Evolutionary conservation across 2,888 invertebrate species (phyloP), one percentile per base, ranked within the genome.

Genomic region (Brachyptera putata): DNA sequence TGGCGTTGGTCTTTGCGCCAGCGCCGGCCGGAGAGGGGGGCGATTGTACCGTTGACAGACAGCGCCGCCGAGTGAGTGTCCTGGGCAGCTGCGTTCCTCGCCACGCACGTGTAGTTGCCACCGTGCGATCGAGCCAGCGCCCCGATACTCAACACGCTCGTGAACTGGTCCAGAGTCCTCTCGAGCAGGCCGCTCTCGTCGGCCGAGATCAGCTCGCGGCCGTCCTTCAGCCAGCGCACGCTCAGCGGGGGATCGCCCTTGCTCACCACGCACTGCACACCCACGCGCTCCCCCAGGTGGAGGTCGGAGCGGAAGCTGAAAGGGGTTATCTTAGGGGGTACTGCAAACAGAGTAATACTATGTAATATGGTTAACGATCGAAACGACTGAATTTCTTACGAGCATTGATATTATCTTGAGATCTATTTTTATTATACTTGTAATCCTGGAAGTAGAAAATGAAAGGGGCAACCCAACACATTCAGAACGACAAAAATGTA

Each of bases 71-170:
- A 75, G 72, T 74, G 74, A 34, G 73, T 72, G 49, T 74, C 73
- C 66, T 72, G 71, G 58, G 77, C 75, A 56, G 77, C 78, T 57
- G 73, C 73, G 71, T 79, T 79, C 70, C 73, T 74, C 56, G 78
- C 79, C 37, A 75, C 71, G 68, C 79, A 79, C 55, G 78, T 78
- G 72, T 79, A 79, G 73, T 77, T 77, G 63, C 79, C 79, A 60
- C 76, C 72, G 70, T 79, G 78, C 58, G 73, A 72, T 5, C 79
- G 79, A 56, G 76, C 74, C 59, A 80, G 79, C 62, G 74, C 74
- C 64, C 75, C 72, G 66, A 80, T 80, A 70, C 74, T 77, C 63
- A 80, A 74, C 55, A 71, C 68, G 63, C 70, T 71, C 36, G 71
- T 71, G 67, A 70, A 72, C 57, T 69, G 68, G 64, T 72, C 72